Percentiles rank a stretch among this genome's conserved stretches.
Conservation (phyloP, 2,888 invertebrate genomes). For the Yponomeuta sedellus region DNA sequence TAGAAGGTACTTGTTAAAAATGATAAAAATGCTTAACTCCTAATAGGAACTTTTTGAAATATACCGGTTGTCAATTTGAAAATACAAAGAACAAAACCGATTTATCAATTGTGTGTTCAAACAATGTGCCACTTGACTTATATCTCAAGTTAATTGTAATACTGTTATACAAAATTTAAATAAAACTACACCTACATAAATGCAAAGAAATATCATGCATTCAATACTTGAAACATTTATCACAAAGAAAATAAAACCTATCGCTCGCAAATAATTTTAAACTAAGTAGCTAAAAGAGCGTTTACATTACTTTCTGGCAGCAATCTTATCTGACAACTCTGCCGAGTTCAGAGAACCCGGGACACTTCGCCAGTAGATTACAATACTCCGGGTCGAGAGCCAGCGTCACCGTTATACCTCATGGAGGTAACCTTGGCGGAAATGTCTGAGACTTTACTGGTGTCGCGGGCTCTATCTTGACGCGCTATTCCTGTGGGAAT, state of each 20-base stretch:
- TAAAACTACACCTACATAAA: slow-evolving; percentile 2
- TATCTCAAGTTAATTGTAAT: not conserved
- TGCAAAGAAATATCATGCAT: not conserved
- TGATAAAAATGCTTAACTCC: not conserved
- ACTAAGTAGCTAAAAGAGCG: no score
- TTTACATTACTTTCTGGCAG: no score
- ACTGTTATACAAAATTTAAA: not conserved
- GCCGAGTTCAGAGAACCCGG: no score
- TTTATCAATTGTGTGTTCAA: not conserved
- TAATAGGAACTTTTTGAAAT: not conserved
- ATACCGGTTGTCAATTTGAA: not conserved
- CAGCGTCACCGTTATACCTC: no score
- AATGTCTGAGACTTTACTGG: no score
- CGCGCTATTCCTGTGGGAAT: not conserved
- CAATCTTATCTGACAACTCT: no score
- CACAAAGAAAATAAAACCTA: not conserved
- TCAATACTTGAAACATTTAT: slow-evolving; percentile 1
- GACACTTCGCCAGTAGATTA: no score
- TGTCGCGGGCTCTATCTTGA: not conserved
- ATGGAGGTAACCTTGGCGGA: no score
- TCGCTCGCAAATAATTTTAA: not conserved
- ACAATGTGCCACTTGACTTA: not conserved
- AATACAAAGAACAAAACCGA: not conserved
- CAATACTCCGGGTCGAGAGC: no score
- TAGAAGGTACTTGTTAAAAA: not conserved